A percentile compares a stretch with the other conserved stretches of the same genome.
Conservation (phyloP, 2,113 vertebrate genomes). For the Felis catus region DNA sequence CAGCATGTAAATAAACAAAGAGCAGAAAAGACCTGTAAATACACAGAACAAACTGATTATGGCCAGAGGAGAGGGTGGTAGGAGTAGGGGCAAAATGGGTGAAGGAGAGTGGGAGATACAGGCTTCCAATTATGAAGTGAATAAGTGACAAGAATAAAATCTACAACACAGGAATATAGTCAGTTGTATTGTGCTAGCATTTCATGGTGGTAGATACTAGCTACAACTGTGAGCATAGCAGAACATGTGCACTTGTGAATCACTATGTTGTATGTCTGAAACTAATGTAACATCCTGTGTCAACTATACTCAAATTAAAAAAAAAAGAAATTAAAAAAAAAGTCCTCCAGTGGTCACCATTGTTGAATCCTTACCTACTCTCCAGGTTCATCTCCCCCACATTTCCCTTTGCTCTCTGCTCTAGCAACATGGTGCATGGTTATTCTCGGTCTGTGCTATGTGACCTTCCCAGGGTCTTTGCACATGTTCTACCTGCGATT, state of each 20-base stretch:
- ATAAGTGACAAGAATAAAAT: not conserved
- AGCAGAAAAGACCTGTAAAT: not conserved
- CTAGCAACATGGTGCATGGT: not conserved
- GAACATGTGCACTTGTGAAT: not conserved
- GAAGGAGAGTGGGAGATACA: not conserved
- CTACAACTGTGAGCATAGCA: not conserved
- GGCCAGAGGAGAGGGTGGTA: not conserved
- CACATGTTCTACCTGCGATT: not conserved
- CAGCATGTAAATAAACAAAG: not conserved
- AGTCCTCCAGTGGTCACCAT: not conserved
- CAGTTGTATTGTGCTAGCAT: not conserved
- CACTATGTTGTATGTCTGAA: not conserved
- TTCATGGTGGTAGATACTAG: not conserved
- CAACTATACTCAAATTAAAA: not conserved
- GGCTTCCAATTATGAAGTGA: not conserved
- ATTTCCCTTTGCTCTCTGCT: not conserved
- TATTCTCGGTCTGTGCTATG: not conserved
- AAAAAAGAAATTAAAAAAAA: not conserved
- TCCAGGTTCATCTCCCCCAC: not conserved
- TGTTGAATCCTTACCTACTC: not conserved
- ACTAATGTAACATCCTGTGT: not conserved
- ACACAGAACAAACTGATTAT: not conserved
- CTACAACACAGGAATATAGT: not conserved
- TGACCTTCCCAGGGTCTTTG: not conserved
- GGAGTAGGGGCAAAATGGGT: not conserved